Evolutionary conservation across 1,140 invertebrate species (phyloP).

Genomic region (Hetaerina americana): DNA sequence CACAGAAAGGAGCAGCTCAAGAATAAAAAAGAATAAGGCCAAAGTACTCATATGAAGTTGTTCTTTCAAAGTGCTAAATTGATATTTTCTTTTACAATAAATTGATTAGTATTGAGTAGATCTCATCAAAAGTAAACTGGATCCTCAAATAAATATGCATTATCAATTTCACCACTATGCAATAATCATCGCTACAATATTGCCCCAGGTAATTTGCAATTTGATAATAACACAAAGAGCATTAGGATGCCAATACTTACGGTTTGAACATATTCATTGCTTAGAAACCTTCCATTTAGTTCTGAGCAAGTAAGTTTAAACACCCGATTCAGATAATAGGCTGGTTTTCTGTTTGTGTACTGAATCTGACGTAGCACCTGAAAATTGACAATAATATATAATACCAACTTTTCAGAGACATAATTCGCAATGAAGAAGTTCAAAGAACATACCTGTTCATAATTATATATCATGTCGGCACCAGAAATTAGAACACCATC

Average conservation of each 20-base stretch:
- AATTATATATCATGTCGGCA: conserved; percentile 72
- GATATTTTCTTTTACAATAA: too few relatives aligned
- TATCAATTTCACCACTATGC: too few relatives aligned
- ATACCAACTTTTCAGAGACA: conserved; percentile 1
- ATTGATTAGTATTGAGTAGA: too few relatives aligned
- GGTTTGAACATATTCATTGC: conserved; percentile 87
- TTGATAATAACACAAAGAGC: too few relatives aligned
- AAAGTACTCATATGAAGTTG: too few relatives aligned
- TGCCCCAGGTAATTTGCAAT: too few relatives aligned
- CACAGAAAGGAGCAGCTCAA: too few relatives aligned
- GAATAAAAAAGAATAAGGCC: too few relatives aligned
- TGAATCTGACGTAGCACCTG: conserved; percentile 71
- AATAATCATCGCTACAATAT: too few relatives aligned
- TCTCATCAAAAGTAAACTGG: too few relatives aligned
- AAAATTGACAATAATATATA: conserved; percentile 14
- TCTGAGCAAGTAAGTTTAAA: conserved; percentile 91
- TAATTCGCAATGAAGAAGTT: conserved; percentile 10
- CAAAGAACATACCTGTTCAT: conserved; percentile 57
- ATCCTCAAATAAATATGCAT: too few relatives aligned
- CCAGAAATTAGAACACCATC: conserved; percentile 74
- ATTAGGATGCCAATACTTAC: conserved; percentile 35
- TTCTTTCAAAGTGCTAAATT: too few relatives aligned
- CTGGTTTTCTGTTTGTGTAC: conserved; percentile 87
- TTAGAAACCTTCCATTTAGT: conserved; percentile 80
- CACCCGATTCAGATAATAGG: conserved; percentile 84